Evolutionary conservation across 2,888 invertebrate genomes (phyloP).

Genomic region (Nomada hirtipes): DNA sequence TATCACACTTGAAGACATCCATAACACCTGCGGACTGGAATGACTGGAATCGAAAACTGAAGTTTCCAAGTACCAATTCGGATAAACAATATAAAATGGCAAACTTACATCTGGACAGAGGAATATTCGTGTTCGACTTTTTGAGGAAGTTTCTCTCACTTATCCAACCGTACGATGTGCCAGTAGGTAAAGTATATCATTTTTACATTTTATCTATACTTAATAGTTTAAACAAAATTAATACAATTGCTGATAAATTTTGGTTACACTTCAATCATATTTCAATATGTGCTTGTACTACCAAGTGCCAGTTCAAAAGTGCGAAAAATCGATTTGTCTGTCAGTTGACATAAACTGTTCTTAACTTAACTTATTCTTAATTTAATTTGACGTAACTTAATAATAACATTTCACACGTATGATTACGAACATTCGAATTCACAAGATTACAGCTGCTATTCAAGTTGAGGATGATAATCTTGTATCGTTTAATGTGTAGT

Average conservation of each 20-base stretch:
- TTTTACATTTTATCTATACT: neutral
- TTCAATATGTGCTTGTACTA: too few species aligned
- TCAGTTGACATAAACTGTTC: too few species aligned
- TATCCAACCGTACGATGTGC: constrained; percentile 88
- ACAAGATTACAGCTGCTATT: too few species aligned
- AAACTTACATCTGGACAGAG: constrained; percentile 86
- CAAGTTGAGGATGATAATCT: too few species aligned
- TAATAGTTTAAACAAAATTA: too few species aligned
- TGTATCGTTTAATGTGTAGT: too few species aligned
- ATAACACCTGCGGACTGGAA: constrained; percentile 74
- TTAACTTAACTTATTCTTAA: too few species aligned
- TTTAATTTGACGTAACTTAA: too few species aligned
- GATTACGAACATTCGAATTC: too few species aligned
- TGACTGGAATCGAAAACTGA: constrained; percentile 68
- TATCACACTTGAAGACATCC: constrained; percentile 76
- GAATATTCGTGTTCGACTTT: constrained; percentile 88
- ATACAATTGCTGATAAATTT: neutral
- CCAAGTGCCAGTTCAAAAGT: too few species aligned
- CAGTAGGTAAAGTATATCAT: constrained; percentile 86
- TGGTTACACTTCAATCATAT: neutral
- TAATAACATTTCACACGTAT: too few species aligned
- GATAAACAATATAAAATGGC: constrained; percentile 81
- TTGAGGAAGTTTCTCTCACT: constrained; percentile 87
- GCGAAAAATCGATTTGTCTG: too few species aligned
- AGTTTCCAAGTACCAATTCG: constrained; percentile 77